Conservation (phyloP, 2,113 vertebrate genomes). For the Odontesthes bonariensis region DNA sequence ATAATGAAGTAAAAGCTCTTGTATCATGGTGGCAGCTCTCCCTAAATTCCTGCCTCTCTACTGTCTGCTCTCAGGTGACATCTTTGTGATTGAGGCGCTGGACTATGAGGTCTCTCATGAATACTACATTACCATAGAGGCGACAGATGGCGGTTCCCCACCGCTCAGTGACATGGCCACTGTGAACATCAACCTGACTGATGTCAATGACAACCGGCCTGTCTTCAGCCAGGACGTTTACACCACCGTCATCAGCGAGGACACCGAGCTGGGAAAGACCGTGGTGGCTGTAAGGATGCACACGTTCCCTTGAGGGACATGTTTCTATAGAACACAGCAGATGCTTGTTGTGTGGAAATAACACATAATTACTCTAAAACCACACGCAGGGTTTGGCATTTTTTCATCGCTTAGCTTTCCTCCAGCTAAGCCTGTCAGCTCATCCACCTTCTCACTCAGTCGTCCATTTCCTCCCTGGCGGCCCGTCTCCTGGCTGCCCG, state of each 20-base stretch:
- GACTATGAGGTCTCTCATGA: conserved; percentile 94
- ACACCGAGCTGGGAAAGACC: conserved; percentile 87
- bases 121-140: conserved; percentile 95
- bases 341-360: conserved; percentile 1
- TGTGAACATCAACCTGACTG: conserved; percentile 94
- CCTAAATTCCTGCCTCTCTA: not conserved
- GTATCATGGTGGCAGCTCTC: not conserved
- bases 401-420: conserved; percentile 15
- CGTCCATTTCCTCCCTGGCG: conserved; percentile 23
- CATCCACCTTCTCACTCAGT: conserved; percentile 36
- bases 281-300: conserved; percentile 84
- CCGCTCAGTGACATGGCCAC: conserved; percentile 93
- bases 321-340: not conserved
- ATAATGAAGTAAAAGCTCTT: not conserved
- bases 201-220: conserved; percentile 94
- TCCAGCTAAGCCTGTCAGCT: conserved; percentile 17
- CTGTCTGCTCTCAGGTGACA: conserved; percentile 82
- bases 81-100: conserved; percentile 91
- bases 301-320: not conserved
- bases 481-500: conserved; percentile 38
- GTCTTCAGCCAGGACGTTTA: conserved; percentile 92
- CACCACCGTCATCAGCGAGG: conserved; percentile 92
- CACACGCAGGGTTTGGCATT: not conserved
- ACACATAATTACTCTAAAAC: conserved; percentile 18
- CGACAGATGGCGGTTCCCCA: conserved; percentile 92